Percentiles rank a stretch among this genome's conserved stretches.
Conservation (phyloP, 37 sponge, comb jelly and placozoan genomes). For the Chondrosia reniformis region DNA sequence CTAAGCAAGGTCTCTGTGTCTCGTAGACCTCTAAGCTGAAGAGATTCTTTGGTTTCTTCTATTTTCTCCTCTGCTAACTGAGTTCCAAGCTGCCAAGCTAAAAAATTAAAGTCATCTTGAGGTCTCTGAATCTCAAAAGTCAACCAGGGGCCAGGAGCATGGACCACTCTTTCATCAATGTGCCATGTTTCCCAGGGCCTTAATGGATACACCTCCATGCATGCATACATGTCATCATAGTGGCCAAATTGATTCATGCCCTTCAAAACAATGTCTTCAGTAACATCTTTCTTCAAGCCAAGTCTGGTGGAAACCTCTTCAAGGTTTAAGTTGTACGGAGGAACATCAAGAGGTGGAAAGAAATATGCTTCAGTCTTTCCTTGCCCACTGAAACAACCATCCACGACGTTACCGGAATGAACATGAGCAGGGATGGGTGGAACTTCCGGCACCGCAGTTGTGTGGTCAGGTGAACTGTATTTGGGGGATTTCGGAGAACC, state of each 20-base stretch:
- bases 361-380: constrained; percentile 91
- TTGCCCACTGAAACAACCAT: constrained; percentile 62
- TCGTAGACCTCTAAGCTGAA: constrained; percentile 62
- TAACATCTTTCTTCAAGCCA: constrained; percentile 50
- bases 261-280: constrained; percentile 38
- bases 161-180: constrained; percentile 69
- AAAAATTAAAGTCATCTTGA: constrained; percentile 86
- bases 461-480: constrained; percentile 2
- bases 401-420: constrained; percentile 67
- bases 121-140: constrained; percentile 91
- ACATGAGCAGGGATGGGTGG: constrained; percentile 93
- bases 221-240: constrained; percentile 61
- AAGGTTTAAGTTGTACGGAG: constrained; percentile 73
- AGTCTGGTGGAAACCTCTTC: constrained; percentile 59
- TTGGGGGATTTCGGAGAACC: constrained; percentile 42
- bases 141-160: constrained; percentile 90
- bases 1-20: constrained; percentile 51
- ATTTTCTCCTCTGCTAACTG: constrained; percentile 25
- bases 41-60: neutral
- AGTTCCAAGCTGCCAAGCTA: constrained; percentile 79
- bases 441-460: constrained; percentile 27
- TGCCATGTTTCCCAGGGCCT: constrained; percentile 81
- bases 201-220: constrained; percentile 63
- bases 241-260: constrained; percentile 59
- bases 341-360: constrained; percentile 82